phyloP scores from a whole-genome alignment of 2,888 invertebrate genomes.

The Ecliptopera silaceata region DNA sequence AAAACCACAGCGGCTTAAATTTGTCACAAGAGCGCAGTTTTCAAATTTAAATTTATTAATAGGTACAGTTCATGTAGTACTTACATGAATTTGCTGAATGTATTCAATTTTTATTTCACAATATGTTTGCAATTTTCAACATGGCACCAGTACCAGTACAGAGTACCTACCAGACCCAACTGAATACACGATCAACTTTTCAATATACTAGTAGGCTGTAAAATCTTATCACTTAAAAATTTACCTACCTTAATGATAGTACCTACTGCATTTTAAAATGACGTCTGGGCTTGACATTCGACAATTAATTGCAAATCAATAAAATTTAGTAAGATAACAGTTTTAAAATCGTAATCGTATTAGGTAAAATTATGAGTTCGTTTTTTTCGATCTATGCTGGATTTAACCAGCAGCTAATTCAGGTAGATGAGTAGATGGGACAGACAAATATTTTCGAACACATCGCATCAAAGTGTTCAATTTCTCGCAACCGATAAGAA shows the following conservation, averaged over 20 bases:
- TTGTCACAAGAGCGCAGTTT: neutral
- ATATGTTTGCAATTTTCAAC: too few species aligned
- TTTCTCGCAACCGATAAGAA: constrained; percentile 6
- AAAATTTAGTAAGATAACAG: too few species aligned
- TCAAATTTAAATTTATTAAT: neutral
- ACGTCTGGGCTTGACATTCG: neutral
- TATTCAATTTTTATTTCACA: neutral
- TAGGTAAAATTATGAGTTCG: too few species aligned
- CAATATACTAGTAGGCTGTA: neutral
- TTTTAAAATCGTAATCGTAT: too few species aligned
- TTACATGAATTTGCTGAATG: constrained; percentile 6
- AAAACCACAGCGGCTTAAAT: constrained; percentile 6
- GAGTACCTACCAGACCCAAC: neutral
- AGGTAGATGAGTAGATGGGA: neutral
- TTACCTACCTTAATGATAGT: neutral
- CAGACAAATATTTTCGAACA: neutral
- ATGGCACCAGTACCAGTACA: too few species aligned
- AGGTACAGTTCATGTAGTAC: neutral
- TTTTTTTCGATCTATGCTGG: too few species aligned
- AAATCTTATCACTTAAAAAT: neutral
- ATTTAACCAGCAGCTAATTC: too few species aligned
- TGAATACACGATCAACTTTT: neutral
- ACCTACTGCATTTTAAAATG: neutral
- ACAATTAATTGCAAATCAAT: neutral
- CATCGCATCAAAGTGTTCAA: neutral